Conservation (phyloP, 92 coral and sea anemone species). For the Palythoa grandiflora region DNA sequence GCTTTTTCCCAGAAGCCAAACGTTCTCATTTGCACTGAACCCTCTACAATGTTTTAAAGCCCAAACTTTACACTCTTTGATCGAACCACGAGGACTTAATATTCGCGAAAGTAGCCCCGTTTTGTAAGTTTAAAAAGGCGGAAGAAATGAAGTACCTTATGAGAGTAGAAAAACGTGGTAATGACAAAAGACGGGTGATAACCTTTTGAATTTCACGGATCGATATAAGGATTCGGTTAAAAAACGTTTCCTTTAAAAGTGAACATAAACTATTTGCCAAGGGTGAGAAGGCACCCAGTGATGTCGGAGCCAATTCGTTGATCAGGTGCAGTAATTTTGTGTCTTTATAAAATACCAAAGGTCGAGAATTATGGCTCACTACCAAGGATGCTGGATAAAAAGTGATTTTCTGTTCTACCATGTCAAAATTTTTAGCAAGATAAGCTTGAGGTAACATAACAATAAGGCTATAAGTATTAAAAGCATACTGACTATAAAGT, state of each 20-base stretch:
- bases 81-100: slow-evolving; percentile 50
- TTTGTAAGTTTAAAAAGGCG: slow-evolving; percentile 48
- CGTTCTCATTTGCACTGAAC: too few species aligned
- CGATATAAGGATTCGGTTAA: neutral
- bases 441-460: neutral
- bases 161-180: slow-evolving; percentile 53
- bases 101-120: slow-evolving; percentile 50
- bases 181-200: slow-evolving; percentile 37
- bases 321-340: slow-evolving; percentile 9
- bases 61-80: slow-evolving; percentile 55
- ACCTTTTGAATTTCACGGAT: slow-evolving; percentile 9
- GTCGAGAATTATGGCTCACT: slow-evolving; percentile 2
- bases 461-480: neutral
- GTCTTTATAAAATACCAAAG: slow-evolving; percentile 8
- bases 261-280: slow-evolving; percentile 14
- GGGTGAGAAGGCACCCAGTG: neutral
- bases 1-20: too few species aligned
- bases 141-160: slow-evolving; percentile 50
- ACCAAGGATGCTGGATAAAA: slow-evolving; percentile 14
- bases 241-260: neutral
- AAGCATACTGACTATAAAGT: neutral
- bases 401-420: slow-evolving; percentile 11
- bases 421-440: neutral
- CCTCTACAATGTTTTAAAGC: slow-evolving; percentile 18
- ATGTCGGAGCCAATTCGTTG: neutral